A percentile compares a stretch with the other conserved stretches of the same genome.
phyloP scores from a whole-genome alignment of 1,140 invertebrate species.

The roundworm (Caenorhabditis elegans) region WBcel235 BX284604.4:9001501-9002000 shows the following conservation, averaged over 20 bases:
- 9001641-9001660: no score
- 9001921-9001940: background rate
- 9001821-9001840: background rate
- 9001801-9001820: background rate
- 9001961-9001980: background rate
- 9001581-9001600: no score
- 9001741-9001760: background rate
- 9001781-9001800: background rate
- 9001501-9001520: no score
- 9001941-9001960: background rate
- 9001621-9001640: no score
- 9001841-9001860: background rate
- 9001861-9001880: background rate
- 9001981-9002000: background rate
- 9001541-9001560: no score
- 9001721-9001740: background rate
- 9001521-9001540: no score
- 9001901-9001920: no score
- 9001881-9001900: no score
- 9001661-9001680: slow-evolving; percentile 10
- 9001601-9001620: no score
- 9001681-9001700: slow-evolving; percentile 14
- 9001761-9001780: background rate
- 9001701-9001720: background rate
- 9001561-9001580: no score